phyloP scores from a whole-genome alignment of 2,113 vertebrate species.

The Sardina pilchardus region DNA sequence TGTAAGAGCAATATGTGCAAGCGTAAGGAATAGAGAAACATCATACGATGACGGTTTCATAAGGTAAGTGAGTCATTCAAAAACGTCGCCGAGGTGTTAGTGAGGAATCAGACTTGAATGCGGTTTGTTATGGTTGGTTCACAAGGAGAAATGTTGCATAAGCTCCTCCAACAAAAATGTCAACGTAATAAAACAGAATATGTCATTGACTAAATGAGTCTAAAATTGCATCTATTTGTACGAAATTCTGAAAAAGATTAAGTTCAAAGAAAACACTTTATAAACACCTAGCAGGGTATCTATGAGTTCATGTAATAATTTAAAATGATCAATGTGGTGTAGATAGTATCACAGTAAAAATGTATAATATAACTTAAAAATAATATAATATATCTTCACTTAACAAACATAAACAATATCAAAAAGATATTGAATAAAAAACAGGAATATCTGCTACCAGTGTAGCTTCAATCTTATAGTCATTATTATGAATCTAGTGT shows the following conservation, averaged over 20 bases:
- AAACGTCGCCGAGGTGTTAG: not conserved
- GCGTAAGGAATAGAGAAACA: not conserved
- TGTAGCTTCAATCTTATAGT: not conserved
- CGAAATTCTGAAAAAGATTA: not conserved
- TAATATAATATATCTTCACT: too few relatives aligned
- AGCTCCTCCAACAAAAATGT: not conserved
- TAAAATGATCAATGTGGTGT: not conserved
- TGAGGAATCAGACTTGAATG: not conserved
- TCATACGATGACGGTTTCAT: not conserved
- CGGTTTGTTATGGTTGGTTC: not conserved
- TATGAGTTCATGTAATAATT: not conserved
- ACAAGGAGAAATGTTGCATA: not conserved
- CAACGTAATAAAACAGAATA: not conserved
- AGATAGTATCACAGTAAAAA: not conserved
- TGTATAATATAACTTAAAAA: not conserved
- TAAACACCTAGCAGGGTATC: not conserved
- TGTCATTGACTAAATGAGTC: not conserved
- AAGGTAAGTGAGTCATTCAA: not conserved
- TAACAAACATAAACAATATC: not conserved
- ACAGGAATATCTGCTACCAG: not conserved
- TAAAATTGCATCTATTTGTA: not conserved
- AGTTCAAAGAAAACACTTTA: not conserved
- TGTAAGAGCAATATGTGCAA: not conserved
- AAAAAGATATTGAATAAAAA: not conserved
- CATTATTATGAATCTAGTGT: not conserved